Evolutionary conservation across 53 echinoderm and acorn worm species (phyloP), one percentile per base, ranked within the genome.

Genomic region (Crossaster papposus): DNA sequence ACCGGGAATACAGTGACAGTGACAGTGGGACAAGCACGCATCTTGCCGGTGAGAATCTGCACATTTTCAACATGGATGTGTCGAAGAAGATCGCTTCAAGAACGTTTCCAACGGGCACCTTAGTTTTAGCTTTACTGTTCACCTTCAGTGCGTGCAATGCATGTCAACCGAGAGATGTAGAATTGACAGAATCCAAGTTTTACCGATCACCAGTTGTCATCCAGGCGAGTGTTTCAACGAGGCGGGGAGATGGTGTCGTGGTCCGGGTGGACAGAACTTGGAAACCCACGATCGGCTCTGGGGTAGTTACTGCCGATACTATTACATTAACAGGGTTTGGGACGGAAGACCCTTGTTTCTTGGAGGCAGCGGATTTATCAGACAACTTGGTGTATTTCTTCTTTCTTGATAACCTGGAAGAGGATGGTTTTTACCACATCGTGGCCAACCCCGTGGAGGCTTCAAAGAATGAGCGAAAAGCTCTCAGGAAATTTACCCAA

Each of bases 321-420:
- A 79, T 91, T 52, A 77, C n/a, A 30, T 36, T 91, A 64, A 84
- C 79, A 7, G 91, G 85, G 23, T 91, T 91, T 44, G 91, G 91
- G 30, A 91, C 91, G 4, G 91, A 79, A 33, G 84, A 91, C 11
- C 91, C 91, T 11, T 91, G 91, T 79, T 91, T 91, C 68, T 70
- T 26, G 51, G 78, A 83, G 12, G 36, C 44, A 36, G 33, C 91
- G 78, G 91, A 91, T 65, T 85, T 91, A 78, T 78, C 35, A 5
- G 91, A 91, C 35, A 23, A 28, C 31, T 23, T 52, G 51, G 78
- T 65, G 18, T 91, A 91, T 63, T 20, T 91, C 30, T 54, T 91
- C 15, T 91, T 84, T 79, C 79, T 91, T 68, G 68, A 51, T 29
- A 71, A 85, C 24, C 23, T 78, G 44, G 30, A 23, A 8, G 83